Conservation (phyloP, 2,797 vertebrate genomes). For the Myiothlypis coronata region DNA sequence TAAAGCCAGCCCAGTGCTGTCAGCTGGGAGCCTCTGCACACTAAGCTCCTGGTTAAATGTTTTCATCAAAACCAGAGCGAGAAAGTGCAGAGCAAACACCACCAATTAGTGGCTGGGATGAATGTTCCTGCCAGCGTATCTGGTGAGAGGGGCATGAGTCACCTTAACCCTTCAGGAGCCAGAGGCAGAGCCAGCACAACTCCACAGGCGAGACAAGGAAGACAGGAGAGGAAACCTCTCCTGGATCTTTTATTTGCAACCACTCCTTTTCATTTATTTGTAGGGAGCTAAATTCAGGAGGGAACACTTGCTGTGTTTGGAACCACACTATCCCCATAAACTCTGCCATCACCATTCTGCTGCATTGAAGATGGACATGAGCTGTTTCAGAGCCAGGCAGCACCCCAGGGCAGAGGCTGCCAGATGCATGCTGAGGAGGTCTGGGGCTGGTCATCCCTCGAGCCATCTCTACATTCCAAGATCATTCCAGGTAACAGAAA, state of each 20-base stretch:
- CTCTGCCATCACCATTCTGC: not conserved
- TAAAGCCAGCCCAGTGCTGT: not conserved
- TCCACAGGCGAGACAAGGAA: not conserved
- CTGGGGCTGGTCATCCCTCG: not conserved
- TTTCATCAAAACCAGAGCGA: constrained; percentile 66
- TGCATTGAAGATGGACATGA: not conserved
- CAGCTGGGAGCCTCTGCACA: constrained; percentile 49
- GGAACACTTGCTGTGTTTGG: fast-evolving
- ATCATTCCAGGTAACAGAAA: not conserved
- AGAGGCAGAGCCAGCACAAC: not conserved
- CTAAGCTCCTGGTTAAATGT: constrained; percentile 62
- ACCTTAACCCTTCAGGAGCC: constrained; percentile 51
- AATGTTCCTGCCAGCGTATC: constrained; percentile 46
- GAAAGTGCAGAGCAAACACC: constrained; percentile 66
- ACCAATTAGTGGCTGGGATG: constrained; percentile 60
- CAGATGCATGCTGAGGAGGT: not conserved
- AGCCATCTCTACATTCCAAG: not conserved
- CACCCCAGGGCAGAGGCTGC: not conserved
- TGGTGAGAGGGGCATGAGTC: constrained; percentile 58
- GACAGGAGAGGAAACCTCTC: not conserved
- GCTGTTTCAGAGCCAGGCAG: not conserved
- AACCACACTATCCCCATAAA: not conserved
- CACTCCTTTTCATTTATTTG: not conserved
- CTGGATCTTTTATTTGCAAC: not conserved
- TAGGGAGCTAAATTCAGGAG: not conserved